phyloP scores from a whole-genome alignment of 2,797 vertebrate genomes.

The Artibeus jamaicensis region DNA sequence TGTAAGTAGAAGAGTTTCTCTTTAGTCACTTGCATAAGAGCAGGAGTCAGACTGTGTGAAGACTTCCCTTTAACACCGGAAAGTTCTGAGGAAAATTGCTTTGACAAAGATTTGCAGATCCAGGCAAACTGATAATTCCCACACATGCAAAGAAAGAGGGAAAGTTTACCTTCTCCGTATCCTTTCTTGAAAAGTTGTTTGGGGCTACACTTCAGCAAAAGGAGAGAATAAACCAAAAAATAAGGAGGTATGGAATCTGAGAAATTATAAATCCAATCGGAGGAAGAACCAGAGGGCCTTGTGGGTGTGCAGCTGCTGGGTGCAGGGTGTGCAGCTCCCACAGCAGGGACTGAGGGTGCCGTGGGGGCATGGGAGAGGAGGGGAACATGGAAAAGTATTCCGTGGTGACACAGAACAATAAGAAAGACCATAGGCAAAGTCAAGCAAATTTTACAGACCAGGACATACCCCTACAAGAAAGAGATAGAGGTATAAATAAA shows the following conservation, averaged over 20 bases:
- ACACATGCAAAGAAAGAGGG: background rate
- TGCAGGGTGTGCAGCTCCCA: too few relatives aligned
- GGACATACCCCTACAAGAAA: background rate
- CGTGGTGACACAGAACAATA: background rate
- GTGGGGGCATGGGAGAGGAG: background rate
- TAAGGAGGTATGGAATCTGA: background rate
- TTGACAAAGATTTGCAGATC: background rate
- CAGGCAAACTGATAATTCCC: rapidly evolving
- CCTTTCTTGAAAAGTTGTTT: background rate
- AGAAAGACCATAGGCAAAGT: background rate
- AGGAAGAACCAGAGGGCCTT: background rate
- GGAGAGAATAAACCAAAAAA: background rate
- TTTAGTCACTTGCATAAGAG: background rate
- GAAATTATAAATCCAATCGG: background rate
- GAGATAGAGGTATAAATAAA: too few relatives aligned
- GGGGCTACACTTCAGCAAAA: background rate
- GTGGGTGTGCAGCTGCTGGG: too few relatives aligned
- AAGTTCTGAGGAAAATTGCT: background rate
- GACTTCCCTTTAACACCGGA: background rate
- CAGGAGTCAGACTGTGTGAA: background rate
- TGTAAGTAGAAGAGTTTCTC: background rate
- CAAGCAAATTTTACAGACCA: background rate
- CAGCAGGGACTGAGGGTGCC: background rate
- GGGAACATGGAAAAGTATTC: background rate
- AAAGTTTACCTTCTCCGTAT: background rate